These are phyloP conservation scores for Drosophila quinaria DNA, from an alignment of 2,888 invertebrate species.

Conservation along the genomic window DNA sequence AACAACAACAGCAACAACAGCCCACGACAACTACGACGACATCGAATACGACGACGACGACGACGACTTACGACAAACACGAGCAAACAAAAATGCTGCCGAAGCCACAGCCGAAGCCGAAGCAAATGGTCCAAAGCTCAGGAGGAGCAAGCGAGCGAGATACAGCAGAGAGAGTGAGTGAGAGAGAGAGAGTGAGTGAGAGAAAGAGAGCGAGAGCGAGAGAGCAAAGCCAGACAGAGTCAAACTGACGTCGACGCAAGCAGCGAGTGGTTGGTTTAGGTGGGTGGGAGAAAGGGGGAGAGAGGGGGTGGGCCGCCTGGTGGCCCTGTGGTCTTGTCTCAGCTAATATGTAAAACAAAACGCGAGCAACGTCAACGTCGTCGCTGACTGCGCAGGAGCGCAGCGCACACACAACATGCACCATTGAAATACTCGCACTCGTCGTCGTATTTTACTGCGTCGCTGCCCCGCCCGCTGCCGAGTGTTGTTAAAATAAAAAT, in stretches of 20 bases:
- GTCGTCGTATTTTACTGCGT: slow-evolving; percentile 66
- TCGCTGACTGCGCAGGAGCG: slow-evolving; percentile 79
- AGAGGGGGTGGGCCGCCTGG: slow-evolving; percentile 39
- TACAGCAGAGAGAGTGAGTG: slow-evolving; percentile 22
- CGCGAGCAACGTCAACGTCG: slow-evolving; percentile 61
- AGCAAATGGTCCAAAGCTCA: slow-evolving; percentile 58
- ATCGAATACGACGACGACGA: slow-evolving; percentile 46
- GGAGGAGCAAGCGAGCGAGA: slow-evolving; percentile 68
- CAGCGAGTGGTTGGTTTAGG: slow-evolving; percentile 55
- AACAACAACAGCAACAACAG: slow-evolving; percentile 52
- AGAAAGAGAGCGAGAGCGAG: slow-evolving; percentile 40
- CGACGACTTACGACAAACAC: slow-evolving; percentile 77
- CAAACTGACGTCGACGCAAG: slow-evolving; percentile 63
- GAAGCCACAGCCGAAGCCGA: slow-evolving; percentile 69
- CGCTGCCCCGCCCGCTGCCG: slow-evolving; percentile 57
- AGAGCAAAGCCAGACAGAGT: slow-evolving; percentile 61
- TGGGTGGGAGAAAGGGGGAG: slow-evolving; percentile 43
- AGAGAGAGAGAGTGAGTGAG: slow-evolving; percentile 32
- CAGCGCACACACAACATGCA: slow-evolving; percentile 67
- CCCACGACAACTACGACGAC: slow-evolving; percentile 47
- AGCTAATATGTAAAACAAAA: slow-evolving; percentile 69
- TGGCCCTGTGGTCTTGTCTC: slow-evolving; percentile 66
- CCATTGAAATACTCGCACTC: slow-evolving; percentile 61
- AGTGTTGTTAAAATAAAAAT: slow-evolving; percentile 81
- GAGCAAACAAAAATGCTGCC: slow-evolving; percentile 72